Evolutionary conservation across 92 coral and sea anemone species (phyloP).

Genomic region (Phymanthus crucifer): DNA sequence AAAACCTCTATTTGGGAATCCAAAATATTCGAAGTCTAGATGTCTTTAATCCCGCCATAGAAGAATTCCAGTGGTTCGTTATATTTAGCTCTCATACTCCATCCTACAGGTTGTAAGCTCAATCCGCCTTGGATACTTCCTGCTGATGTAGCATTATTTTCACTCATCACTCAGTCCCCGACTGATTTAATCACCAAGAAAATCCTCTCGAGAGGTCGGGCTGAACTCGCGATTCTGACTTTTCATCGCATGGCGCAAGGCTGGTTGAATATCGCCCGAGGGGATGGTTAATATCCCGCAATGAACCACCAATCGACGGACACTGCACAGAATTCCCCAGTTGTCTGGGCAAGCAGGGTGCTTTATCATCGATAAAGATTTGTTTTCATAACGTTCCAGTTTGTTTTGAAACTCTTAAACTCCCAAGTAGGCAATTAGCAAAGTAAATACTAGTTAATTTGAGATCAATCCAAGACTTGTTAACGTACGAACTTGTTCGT

Average conservation of each 20-base stretch:
- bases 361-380: conserved; percentile 43
- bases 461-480: not conserved
- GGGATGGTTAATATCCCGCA: not conserved
- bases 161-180: not conserved
- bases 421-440: conserved; percentile 62
- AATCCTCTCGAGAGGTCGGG: not conserved
- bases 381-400: conserved; percentile 54
- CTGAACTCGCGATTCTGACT: not conserved
- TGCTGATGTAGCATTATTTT: no score
- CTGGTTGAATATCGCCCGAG: not conserved
- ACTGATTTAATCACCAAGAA: not conserved
- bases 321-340: not conserved
- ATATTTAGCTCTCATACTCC: no score
- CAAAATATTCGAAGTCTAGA: no score
- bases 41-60: no score
- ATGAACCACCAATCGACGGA: no score
- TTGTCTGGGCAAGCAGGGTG: conserved; percentile 14
- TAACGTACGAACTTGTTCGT: conserved; percentile 1
- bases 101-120: no score
- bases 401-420: conserved; percentile 54
- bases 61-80: no score
- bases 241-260: not conserved
- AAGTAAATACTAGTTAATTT: conserved; percentile 53
- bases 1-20: no score
- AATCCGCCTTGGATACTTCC: no score